Evolutionary conservation across 2,888 invertebrate genomes (phyloP), one percentile per base, ranked within the genome.

Genomic region (Hoplodrina blanda): DNA sequence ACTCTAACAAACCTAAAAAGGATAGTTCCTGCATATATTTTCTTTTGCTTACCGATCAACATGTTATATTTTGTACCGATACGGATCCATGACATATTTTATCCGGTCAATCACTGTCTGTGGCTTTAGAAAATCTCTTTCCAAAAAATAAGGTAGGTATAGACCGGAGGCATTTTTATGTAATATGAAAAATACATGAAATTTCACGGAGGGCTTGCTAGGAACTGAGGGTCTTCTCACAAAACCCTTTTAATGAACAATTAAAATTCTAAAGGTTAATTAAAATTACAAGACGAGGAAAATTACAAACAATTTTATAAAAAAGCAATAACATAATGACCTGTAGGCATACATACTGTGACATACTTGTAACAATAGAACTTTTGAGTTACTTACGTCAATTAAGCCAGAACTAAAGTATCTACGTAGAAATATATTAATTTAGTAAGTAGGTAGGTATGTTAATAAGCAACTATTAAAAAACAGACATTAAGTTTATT

Each of bases 21-120:
- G 46, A 44, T 33, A 44, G 13, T 56, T 55, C 33, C 63, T 56
- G 44, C 46, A 52, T 57, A 66, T 5, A 59, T 73, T 73, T 55
- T 37, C 10, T 73, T 66, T 66, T 60, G 33, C 66, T 55, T 19
- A 49, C n/a, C 19, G 6, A 17, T 41, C 37, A 54, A 37, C 19
- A 44, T 71, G 11, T 37, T 41, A 49, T 19, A 25, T 50, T 37
- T 55, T 67, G 50, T 50, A 67, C 55, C 17, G 59, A 20, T 33
- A n/a, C 11, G 11, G 11, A 49, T 53, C 19, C 46, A 30, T 8
- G 10, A 19, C 15, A 15, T 64, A 49, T 37, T 49, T 37, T 49
- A n/a, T n/a, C 15, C 46, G 20, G 20, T 33, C 30, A 11, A 46
- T 17, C 49, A 54, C 8, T 30, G 17, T 50, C 11, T 19, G 19